Evolutionary conservation across 2,888 invertebrate species (phyloP), one percentile per base, ranked within the genome.

Genomic region (Chrysodeixis includens): DNA sequence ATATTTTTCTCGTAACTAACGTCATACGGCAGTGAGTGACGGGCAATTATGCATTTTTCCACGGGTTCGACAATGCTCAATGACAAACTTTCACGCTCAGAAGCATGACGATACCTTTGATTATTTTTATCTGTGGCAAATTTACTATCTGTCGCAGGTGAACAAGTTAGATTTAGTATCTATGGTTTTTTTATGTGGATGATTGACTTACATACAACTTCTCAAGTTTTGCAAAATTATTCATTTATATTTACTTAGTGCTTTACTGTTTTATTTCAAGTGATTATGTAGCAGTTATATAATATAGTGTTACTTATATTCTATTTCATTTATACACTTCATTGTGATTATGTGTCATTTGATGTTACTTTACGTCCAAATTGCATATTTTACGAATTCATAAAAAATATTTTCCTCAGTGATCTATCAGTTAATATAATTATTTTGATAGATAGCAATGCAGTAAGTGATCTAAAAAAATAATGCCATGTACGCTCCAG

Each of bases 401-500:
- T 46, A 62, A 62, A 40, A 32, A 65, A 56, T 60, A 64, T 59
- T 55, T 69, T 14, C 18, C 62, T 63, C 55, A 63, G 35, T 40
- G 63, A 58, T 53, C 40, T 52, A 49, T 68, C 5, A 55, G 26
- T 40, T 52, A 9, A 20, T 49, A 20, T 16, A 54, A 62, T 49
- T 59, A 30, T 62, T 54, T 62, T n/a, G n/a, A n/a, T 57, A n/a
- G 35, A 46, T 55, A 53, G 67, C 71, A 66, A 84, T 83, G 78
- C 78, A 77, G 62, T 82, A 79, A 78, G 69, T 75, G 71, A 74
- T 74, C 75, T 83, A 69, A 72, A 83, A 89, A 93, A 92, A 94
- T 90, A 92, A 94, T 94, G 94, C 94, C 86, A 94, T 94, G 95
- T 94, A 92, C 89, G 93, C 93, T 92, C 94, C 92, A 82, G 94